A percentile compares a stretch with the other conserved stretches of the same genome.
Evolutionary conservation across 2,113 vertebrate genomes (phyloP).

Genomic region (Trematomus loennbergii): DNA sequence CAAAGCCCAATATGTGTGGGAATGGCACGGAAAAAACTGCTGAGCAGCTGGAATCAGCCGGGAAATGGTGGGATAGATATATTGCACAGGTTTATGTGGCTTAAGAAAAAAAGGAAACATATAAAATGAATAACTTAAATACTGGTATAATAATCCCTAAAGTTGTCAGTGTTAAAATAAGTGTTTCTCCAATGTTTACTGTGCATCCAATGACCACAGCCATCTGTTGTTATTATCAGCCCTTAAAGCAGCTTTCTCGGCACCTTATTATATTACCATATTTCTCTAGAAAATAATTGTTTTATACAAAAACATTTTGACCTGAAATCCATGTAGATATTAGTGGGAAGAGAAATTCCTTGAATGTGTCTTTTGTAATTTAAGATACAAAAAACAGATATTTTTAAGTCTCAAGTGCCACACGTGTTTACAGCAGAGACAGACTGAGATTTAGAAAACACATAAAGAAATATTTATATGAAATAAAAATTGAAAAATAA

Average conservation of each 20-base stretch:
- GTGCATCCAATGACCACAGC: not conserved
- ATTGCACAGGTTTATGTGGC: slow-evolving; percentile 10
- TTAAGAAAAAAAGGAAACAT: not conserved
- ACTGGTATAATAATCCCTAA: not conserved
- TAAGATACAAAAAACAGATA: not conserved
- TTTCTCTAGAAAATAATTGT: too few relatives aligned
- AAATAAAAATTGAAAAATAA: not conserved
- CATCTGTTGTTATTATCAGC: not conserved
- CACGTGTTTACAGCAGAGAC: not conserved
- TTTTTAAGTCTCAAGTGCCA: too few relatives aligned
- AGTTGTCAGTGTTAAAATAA: slow-evolving; percentile 1
- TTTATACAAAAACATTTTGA: too few relatives aligned
- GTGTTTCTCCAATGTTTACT: not conserved
- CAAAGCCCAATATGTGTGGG: slow-evolving; percentile 68
- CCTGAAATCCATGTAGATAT: too few relatives aligned
- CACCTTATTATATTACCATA: too few relatives aligned
- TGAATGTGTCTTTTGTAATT: not conserved
- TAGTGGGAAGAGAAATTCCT: not conserved
- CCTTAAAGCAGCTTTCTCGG: not conserved
- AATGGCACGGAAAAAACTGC: slow-evolving; percentile 57
- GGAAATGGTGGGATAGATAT: not conserved
- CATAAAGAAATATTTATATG: not conserved
- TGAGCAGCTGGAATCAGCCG: slow-evolving; percentile 48
- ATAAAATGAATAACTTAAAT: slow-evolving; percentile 3
- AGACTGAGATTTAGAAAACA: not conserved